phyloP scores from a whole-genome alignment of 2,797 vertebrate species.

The Etheostoma nigrum region DNA sequence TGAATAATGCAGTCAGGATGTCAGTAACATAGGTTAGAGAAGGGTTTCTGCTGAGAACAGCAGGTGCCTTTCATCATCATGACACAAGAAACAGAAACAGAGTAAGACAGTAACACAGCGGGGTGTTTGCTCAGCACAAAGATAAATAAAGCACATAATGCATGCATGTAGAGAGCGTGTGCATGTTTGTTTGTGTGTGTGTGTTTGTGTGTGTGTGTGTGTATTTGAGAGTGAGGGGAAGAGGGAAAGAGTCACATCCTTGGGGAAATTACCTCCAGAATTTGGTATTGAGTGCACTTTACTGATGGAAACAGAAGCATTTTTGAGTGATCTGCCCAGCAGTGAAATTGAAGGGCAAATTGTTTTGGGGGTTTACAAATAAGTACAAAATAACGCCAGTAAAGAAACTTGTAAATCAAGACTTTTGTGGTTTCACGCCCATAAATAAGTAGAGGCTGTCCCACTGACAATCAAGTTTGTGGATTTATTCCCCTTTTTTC shows the following conservation, averaged over 20 bases:
- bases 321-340: constrained; percentile 45
- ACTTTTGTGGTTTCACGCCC: constrained; percentile 20
- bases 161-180: constrained; percentile 45
- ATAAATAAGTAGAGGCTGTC: neutral
- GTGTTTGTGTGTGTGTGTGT: neutral
- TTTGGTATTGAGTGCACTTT: constrained; percentile 69
- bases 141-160: constrained; percentile 69
- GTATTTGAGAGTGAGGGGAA: constrained; percentile 4
- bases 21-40: constrained; percentile 66
- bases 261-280: constrained; percentile 75
- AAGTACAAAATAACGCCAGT: constrained; percentile 37
- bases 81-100: constrained; percentile 67
- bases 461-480: neutral
- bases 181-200: neutral
- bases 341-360: constrained; percentile 52
- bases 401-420: constrained; percentile 33
- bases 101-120: constrained; percentile 56
- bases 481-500: constrained; percentile 3
- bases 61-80: constrained; percentile 78
- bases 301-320: constrained; percentile 55
- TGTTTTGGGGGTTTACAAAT: constrained; percentile 53
- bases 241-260: constrained; percentile 51
- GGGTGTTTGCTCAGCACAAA: constrained; percentile 69
- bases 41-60: constrained; percentile 81
- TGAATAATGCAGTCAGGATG: constrained; percentile 80